Evolutionary conservation across 2,113 vertebrate genomes (phyloP).

Genomic region (Actinemys pallida): DNA sequence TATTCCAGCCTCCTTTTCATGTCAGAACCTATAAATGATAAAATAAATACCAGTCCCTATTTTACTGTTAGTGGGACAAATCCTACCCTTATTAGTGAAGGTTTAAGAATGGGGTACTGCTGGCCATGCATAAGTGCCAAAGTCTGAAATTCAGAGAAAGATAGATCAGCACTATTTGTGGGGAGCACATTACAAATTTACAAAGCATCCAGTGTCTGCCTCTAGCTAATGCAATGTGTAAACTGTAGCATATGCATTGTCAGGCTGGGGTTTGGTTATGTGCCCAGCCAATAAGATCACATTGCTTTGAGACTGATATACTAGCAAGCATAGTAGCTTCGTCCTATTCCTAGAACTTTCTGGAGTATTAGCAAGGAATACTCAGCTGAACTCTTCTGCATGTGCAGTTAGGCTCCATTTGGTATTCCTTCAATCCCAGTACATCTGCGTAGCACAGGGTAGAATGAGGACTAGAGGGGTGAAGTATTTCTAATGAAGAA

Average conservation of each 20-base stretch:
- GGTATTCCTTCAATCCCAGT: not conserved
- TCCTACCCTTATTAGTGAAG: not conserved
- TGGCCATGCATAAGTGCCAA: accelerated
- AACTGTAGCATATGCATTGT: not conserved
- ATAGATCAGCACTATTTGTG: not conserved
- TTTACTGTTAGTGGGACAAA: not conserved
- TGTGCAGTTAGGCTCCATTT: not conserved
- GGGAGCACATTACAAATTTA: not conserved
- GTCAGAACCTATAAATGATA: not conserved
- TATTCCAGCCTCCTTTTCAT: not conserved
- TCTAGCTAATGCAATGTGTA: not conserved
- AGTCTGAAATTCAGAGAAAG: not conserved
- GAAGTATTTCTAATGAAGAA: not conserved
- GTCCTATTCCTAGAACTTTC: not conserved
- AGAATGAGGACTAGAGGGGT: not conserved
- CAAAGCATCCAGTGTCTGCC: not conserved
- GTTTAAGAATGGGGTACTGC: not conserved
- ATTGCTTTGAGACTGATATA: not conserved
- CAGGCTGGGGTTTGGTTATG: not conserved
- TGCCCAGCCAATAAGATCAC: accelerated
- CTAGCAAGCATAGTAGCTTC: not conserved
- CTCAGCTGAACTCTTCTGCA: not conserved
- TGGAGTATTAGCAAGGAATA: not conserved
- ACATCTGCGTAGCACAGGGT: not conserved
- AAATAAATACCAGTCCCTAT: not conserved